Percentiles rank a stretch among this genome's conserved stretches.
These are phyloP conservation scores for Oncorhynchus clarkii DNA, from an alignment of 2,113 vertebrate genomes.

Conservation along the genomic window DNA sequence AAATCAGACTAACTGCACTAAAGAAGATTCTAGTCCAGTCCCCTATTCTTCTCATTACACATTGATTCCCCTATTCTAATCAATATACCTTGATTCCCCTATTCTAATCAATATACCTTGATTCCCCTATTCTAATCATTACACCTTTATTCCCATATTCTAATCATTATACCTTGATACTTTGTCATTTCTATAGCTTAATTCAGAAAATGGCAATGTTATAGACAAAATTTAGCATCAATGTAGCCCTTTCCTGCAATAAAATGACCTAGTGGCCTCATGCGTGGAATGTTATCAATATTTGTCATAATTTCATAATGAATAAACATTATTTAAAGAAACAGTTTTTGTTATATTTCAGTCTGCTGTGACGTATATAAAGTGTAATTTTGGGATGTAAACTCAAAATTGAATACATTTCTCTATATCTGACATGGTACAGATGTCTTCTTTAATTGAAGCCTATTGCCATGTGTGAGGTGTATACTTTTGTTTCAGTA, in stretches of 20 bases:
- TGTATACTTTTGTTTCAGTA: too few species aligned
- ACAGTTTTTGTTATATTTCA: too few species aligned
- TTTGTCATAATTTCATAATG: too few species aligned
- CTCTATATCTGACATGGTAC: too few species aligned
- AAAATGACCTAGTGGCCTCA: too few species aligned
- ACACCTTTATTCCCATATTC: neutral
- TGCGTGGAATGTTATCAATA: too few species aligned
- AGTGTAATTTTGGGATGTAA: too few species aligned
- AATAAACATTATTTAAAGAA: too few species aligned
- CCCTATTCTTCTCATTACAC: neutral
- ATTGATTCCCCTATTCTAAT: neutral
- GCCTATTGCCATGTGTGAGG: too few species aligned
- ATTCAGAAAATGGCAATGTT: neutral
- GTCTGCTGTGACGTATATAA: too few species aligned
- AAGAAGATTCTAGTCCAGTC: conserved; percentile 13
- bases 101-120: neutral
- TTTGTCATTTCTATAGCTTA: neutral
- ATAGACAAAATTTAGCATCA: neutral
- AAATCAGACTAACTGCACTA: conserved; percentile 53
- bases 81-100: neutral
- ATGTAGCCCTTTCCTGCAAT: neutral
- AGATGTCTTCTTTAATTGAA: too few species aligned
- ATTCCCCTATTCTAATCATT: neutral
- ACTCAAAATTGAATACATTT: too few species aligned
- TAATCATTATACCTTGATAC: neutral